Evolutionary conservation across 92 coral and sea anemone species (phyloP), one percentile per base, ranked within the genome.

Genomic region (Palythoa grandiflora): DNA sequence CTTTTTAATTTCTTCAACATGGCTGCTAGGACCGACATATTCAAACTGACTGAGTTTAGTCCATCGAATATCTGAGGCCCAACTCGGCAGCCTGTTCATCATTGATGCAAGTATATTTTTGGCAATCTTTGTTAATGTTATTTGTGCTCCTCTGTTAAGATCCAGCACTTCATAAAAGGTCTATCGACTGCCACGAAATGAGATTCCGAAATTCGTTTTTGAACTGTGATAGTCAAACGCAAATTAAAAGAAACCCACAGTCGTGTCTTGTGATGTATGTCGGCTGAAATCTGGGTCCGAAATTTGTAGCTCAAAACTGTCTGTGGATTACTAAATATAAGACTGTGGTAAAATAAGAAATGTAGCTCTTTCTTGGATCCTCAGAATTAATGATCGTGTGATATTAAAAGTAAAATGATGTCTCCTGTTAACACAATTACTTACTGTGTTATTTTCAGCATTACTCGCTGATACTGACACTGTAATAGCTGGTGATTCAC

Each of bases 11-110:
- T 93, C 92, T 3, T 84, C 91, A 2, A 73, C 79, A 65, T 87
- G 90, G 51, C 74, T 84, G 57, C 66, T 85, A 2, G 93, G 88
- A 17, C 89, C 96, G 8, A 92, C 91, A 47, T 87, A 76, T 17
- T 95, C 98, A 80, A 95, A 93, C 80, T 93, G 96, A 8, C 94
- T 88, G 20, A 95, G 89, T 59, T 93, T 95, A 2, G 98, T 89
- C 98, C 98, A 95, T 28, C 94, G 89, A n/a, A 95, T 91, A 48
- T 95, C 98, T 3, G 94, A 90, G 28, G 96, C 89, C 98, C 96
- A 95, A 8, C 92, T 93, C 3, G 98, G 92, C 50, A 87, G 85
- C 91, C 89, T 87, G 53, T 79, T 83, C 76, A 81, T 81, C 75
- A 12, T 81, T 47, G 7, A 3, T 3, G 39, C 13, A 48, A 20